A percentile compares a stretch with the other conserved stretches of the same genome.
Conservation (phyloP, 2,113 vertebrate species). For the Heterotis niloticus region DNA sequence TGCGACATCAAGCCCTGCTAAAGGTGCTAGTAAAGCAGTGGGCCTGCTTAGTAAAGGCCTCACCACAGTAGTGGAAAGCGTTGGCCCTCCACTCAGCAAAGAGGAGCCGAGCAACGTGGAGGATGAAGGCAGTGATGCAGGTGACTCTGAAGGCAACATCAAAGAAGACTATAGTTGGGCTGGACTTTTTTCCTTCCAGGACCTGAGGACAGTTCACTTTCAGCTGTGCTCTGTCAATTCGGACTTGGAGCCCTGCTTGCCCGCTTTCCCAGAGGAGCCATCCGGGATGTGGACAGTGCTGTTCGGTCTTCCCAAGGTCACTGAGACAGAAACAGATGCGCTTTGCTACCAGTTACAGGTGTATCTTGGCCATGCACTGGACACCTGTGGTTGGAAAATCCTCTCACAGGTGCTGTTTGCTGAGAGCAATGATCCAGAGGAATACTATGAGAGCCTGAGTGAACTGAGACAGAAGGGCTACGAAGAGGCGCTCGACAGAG, state of each 20-base stretch:
- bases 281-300: constrained; percentile 88
- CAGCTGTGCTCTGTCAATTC: constrained; percentile 91
- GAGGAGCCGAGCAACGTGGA: constrained; percentile 50
- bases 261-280: constrained; percentile 84
- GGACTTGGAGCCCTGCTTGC: constrained; percentile 85
- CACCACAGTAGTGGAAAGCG: constrained; percentile 55
- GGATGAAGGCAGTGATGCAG: constrained; percentile 38
- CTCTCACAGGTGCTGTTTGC: constrained; percentile 90
- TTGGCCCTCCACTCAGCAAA: constrained; percentile 57
- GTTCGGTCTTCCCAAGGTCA: constrained; percentile 70
- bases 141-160: constrained; percentile 40
- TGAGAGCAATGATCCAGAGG: constrained; percentile 84
- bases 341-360: constrained; percentile 85
- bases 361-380: constrained; percentile 87
- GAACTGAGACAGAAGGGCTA: constrained; percentile 90
- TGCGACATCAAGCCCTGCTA: constrained; percentile 32
- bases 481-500: constrained; percentile 83
- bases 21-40: constrained; percentile 42
- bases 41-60: constrained; percentile 49
- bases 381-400: constrained; percentile 97
- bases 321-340: constrained; percentile 73
- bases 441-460: constrained; percentile 94
- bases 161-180: constrained; percentile 93
- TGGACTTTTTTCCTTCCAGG: constrained; percentile 91
- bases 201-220: constrained; percentile 79